Conservation (phyloP, 1,140 invertebrate genomes). For the Pogonus chalceus region DNA sequence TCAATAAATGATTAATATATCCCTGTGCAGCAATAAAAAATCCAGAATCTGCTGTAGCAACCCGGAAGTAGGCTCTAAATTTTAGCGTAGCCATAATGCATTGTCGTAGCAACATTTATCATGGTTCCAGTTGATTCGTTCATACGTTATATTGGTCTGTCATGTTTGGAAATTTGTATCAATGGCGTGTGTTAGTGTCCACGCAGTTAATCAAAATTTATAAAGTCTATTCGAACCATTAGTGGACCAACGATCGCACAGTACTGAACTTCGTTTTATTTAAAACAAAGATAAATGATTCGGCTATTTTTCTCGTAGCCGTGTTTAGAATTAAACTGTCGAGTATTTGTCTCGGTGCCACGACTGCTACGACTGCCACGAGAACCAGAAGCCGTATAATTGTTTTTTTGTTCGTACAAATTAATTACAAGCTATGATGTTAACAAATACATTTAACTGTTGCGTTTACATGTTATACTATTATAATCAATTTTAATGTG, state of each 20-base stretch:
- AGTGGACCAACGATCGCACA: not conserved
- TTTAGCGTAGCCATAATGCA: too few species aligned
- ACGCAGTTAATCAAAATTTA: conserved; percentile 5
- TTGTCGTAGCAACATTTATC: not conserved
- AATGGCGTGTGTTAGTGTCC: not conserved
- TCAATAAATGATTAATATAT: too few species aligned
- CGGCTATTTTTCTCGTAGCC: not conserved
- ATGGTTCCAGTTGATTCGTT: not conserved
- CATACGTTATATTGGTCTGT: not conserved
- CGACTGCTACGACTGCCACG: not conserved
- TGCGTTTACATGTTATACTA: not conserved
- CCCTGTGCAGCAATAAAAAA: too few species aligned
- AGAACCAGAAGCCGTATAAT: not conserved
- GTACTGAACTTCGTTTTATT: conserved; percentile 6
- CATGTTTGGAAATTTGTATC: not conserved
- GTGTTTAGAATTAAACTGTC: conserved; percentile 3
- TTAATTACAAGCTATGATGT: not conserved
- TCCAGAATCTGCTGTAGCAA: too few species aligned
- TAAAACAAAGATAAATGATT: conserved; percentile 7
- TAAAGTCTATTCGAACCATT: not conserved
- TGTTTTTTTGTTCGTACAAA: conserved; percentile 5
- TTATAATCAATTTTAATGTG: not conserved
- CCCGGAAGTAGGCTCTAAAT: too few species aligned
- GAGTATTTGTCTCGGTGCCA: conserved; percentile 1
- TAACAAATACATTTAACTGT: not conserved